A percentile compares a stretch with the other conserved stretches of the same genome.
Conservation (phyloP, 2,888 invertebrate genomes). For the Hoplodrina ambigua region DNA sequence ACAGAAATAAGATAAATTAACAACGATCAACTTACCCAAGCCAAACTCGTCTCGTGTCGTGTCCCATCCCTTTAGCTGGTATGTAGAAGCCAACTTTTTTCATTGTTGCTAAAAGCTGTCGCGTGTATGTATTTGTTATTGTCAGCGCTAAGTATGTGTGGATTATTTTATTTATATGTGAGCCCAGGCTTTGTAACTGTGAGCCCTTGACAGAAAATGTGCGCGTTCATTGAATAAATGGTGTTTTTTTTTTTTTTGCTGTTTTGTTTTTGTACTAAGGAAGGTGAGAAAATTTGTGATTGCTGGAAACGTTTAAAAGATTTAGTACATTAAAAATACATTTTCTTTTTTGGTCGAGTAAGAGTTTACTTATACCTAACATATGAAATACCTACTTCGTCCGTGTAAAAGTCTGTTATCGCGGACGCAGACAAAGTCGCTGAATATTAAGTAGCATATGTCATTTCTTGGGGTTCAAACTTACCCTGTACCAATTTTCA, state of each 20-base stretch:
- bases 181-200: conserved; percentile 34
- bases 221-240: conserved; percentile 25
- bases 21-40: conserved; percentile 11
- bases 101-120: conserved; percentile 73
- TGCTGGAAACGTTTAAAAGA: background rate
- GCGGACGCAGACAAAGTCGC: no score
- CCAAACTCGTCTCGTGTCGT: conserved; percentile 1
- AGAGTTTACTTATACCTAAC: no score
- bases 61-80: conserved; percentile 54
- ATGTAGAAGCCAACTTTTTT: conserved; percentile 66
- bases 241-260: background rate
- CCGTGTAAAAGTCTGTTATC: no score
- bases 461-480: no score
- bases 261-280: background rate
- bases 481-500: no score
- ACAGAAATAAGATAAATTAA: background rate
- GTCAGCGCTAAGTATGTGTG: conserved; percentile 63
- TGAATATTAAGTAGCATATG: no score
- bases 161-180: conserved; percentile 58
- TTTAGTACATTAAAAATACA: no score
- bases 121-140: conserved; percentile 72
- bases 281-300: conserved; percentile 5
- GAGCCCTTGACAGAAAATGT: conserved; percentile 38
- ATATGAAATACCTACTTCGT: no score
- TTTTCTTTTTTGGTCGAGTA: no score